phyloP scores from a whole-genome alignment of 1,140 invertebrate genomes.

The Hyles euphorbiae region DNA sequence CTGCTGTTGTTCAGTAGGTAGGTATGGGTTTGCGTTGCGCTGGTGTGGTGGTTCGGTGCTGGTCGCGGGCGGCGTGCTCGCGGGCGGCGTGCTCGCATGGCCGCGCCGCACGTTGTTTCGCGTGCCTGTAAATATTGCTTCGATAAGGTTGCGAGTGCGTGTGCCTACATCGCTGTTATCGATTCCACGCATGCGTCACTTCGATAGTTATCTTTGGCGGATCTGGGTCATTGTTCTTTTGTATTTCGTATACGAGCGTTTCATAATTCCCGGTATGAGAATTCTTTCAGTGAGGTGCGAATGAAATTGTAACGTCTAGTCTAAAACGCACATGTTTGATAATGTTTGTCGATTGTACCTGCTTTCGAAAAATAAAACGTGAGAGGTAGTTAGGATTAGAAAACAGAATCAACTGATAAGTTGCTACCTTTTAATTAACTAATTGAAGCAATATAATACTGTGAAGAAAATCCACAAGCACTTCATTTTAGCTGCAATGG shows the following conservation, averaged over 20 bases:
- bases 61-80: constrained; percentile 40
- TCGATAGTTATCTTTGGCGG: constrained; percentile 67
- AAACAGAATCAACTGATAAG: no score
- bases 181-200: constrained; percentile 70
- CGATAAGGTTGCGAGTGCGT: constrained; percentile 53
- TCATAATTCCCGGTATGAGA: constrained; percentile 23
- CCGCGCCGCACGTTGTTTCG: constrained; percentile 28
- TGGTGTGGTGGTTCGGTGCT: constrained; percentile 30
- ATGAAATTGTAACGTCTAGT: no score
- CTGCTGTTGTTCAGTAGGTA: constrained; percentile 55
- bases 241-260: constrained; percentile 46
- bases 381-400: no score
- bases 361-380: no score
- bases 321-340: no score
- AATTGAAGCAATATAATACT: no score
- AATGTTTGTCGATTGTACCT: no score
- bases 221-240: constrained; percentile 74
- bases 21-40: constrained; percentile 36
- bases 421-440: no score
- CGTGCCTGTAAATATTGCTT: constrained; percentile 61
- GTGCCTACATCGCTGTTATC: constrained; percentile 63
- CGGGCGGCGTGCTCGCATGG: constrained; percentile 17
- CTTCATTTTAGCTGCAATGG: no score
- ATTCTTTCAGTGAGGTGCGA: no score
- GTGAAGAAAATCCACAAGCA: no score